Evolutionary conservation across 35 echinoderm and acorn worm species (phyloP).

Genomic region (Lytechinus pictus): DNA sequence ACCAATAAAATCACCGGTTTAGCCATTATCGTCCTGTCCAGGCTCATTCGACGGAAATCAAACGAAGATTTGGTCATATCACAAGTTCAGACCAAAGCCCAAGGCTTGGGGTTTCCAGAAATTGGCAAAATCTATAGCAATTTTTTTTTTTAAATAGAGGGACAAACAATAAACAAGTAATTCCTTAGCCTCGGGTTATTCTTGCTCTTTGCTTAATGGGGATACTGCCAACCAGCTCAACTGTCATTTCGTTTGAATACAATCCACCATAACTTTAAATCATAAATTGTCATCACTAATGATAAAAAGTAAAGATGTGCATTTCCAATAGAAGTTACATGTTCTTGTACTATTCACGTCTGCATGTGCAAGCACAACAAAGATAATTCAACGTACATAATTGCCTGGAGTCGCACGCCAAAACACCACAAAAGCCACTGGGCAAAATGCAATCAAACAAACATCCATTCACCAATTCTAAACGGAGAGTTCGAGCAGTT

Average conservation of each 20-base stretch:
- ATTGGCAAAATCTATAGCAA: too few relatives aligned
- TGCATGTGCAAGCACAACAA: neutral
- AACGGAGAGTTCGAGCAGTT: neutral
- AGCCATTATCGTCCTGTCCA: neutral
- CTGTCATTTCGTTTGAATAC: neutral
- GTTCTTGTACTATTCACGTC: neutral
- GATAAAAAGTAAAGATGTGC: neutral
- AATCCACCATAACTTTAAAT: neutral
- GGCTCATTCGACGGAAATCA: neutral
- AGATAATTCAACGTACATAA: neutral
- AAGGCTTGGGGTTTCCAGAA: neutral
- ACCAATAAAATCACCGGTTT: neutral
- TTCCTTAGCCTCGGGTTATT: too few relatives aligned
- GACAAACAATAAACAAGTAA: too few relatives aligned
- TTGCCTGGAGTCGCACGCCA: neutral
- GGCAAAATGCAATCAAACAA: neutral
- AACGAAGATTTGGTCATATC: neutral
- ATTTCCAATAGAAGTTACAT: neutral
- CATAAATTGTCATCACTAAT: neutral
- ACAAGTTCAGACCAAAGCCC: neutral
- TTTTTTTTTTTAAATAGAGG: too few relatives aligned
- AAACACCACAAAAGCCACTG: conserved; percentile 10
- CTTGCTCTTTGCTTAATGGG: too few relatives aligned
- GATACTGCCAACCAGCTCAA: neutral
- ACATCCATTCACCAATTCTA: neutral